These are phyloP conservation scores for Myopa testacea DNA, from an alignment of 2,888 invertebrate species.

Conservation along the genomic window DNA sequence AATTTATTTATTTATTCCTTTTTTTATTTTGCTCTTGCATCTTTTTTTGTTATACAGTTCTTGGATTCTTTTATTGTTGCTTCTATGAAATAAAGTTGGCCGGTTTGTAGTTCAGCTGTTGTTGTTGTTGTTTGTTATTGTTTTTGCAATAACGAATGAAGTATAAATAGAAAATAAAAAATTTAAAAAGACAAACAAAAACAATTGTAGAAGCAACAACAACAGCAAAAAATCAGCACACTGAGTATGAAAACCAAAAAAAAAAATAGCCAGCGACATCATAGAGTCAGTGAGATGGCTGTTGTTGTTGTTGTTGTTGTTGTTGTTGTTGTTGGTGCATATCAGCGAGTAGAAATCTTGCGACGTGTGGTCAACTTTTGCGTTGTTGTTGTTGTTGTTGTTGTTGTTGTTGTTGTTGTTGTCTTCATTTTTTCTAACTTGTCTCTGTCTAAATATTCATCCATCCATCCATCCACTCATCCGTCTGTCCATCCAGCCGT, in stretches of 20 bases:
- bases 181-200: too few species aligned
- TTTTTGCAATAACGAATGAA: too few species aligned
- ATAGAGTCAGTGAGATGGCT: not conserved
- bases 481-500: too few species aligned
- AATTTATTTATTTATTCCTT: slow-evolving; percentile 36
- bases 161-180: too few species aligned
- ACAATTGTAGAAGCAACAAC: too few species aligned
- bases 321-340: not conserved
- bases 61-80: slow-evolving; percentile 8
- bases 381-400: not conserved
- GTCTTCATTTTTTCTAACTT: not conserved
- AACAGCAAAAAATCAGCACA: too few species aligned
- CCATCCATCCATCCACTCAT: not conserved
- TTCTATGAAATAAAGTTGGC: not conserved
- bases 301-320: slow-evolving; percentile 21
- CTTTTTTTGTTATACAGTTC: slow-evolving; percentile 28
- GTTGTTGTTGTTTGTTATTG: slow-evolving; percentile 4
- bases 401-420: not conserved
- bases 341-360: not conserved
- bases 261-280: too few species aligned
- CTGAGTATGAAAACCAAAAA: too few species aligned
- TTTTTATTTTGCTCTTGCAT: slow-evolving; percentile 37
- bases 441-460: not conserved
- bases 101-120: slow-evolving; percentile 13
- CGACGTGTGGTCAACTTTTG: not conserved